A percentile compares a stretch with the other conserved stretches of the same genome.
phyloP scores from a whole-genome alignment of 1,140 invertebrate genomes.

The Epicauta chinensis region DNA sequence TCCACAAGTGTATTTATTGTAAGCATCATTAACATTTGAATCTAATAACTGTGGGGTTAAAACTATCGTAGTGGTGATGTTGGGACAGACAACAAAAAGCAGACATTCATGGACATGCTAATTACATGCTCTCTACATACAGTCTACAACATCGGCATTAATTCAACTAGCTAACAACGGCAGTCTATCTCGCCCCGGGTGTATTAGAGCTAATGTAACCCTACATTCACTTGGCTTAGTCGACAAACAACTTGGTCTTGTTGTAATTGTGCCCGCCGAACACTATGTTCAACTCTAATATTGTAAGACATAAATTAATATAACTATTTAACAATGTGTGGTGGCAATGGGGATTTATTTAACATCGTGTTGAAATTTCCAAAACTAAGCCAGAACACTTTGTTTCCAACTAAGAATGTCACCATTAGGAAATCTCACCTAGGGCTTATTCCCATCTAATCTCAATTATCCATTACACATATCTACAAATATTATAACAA shows the following conservation, averaged over 20 bases:
- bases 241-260: constrained; percentile 38
- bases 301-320: constrained; percentile 40
- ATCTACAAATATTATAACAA: too few relatives aligned
- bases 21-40: too few relatives aligned
- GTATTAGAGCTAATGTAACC: constrained; percentile 39
- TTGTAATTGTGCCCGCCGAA: constrained; percentile 38
- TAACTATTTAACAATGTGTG: constrained; percentile 34
- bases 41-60: constrained; percentile 27
- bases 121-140: constrained; percentile 39
- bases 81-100: constrained; percentile 29
- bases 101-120: constrained; percentile 40
- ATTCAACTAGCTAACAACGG: constrained; percentile 39
- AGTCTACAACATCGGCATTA: constrained; percentile 38
- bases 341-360: constrained; percentile 30
- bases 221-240: constrained; percentile 28
- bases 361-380: constrained; percentile 31
- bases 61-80: constrained; percentile 21
- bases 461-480: too few relatives aligned
- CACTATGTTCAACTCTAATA: constrained; percentile 37
- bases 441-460: too few relatives aligned
- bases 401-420: not conserved
- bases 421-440: too few relatives aligned
- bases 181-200: constrained; percentile 26
- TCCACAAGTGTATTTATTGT: too few relatives aligned
- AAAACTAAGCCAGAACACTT: constrained; percentile 20